A percentile compares a stretch with the other conserved stretches of the same genome.
Conservation (phyloP, 64 coral and sea anemone genomes). For the Platygyra sinensis region DNA sequence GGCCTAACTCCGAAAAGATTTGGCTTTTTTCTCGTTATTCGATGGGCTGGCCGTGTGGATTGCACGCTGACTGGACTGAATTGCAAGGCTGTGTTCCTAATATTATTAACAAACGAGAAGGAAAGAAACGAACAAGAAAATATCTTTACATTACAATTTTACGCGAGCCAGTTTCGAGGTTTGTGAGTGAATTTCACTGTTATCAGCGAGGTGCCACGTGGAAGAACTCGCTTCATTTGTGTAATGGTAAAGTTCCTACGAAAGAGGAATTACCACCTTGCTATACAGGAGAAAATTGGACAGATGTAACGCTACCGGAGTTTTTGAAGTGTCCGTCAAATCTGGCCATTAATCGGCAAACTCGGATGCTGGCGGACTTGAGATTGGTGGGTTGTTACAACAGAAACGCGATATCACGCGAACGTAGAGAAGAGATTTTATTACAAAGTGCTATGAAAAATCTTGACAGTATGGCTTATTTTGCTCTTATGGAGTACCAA, state of each 20-base stretch:
- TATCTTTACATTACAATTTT: conserved; percentile 92
- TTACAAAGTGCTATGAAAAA: conserved; percentile 85
- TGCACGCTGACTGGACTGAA: conserved; percentile 96
- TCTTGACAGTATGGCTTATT: conserved; percentile 91
- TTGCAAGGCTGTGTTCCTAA: conserved; percentile 76
- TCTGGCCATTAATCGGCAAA: conserved; percentile 94
- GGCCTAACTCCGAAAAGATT: conserved; percentile 72
- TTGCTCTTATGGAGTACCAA: conserved; percentile 92
- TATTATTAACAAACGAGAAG: conserved; percentile 52
- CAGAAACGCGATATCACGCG: conserved; percentile 30
- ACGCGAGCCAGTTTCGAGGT: conserved; percentile 78
- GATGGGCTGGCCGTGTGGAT: conserved; percentile 92
- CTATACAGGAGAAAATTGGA: conserved; percentile 81
- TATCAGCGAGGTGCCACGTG: conserved; percentile 87
- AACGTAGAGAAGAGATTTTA: conserved; percentile 60
- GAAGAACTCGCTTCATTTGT: conserved; percentile 76
- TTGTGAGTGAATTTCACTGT: conserved; percentile 92
- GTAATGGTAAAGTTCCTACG: conserved; percentile 70
- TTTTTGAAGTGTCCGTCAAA: conserved; percentile 83
- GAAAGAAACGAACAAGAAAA: conserved; percentile 33
- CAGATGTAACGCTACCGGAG: conserved; percentile 55
- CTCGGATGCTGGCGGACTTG: conserved; percentile 94
- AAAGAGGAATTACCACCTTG: conserved; percentile 79
- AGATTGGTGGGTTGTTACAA: conserved; percentile 86
- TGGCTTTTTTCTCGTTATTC: conserved; percentile 95